Conservation (phyloP, 2,113 vertebrate genomes). For the Sander vitreus region DNA sequence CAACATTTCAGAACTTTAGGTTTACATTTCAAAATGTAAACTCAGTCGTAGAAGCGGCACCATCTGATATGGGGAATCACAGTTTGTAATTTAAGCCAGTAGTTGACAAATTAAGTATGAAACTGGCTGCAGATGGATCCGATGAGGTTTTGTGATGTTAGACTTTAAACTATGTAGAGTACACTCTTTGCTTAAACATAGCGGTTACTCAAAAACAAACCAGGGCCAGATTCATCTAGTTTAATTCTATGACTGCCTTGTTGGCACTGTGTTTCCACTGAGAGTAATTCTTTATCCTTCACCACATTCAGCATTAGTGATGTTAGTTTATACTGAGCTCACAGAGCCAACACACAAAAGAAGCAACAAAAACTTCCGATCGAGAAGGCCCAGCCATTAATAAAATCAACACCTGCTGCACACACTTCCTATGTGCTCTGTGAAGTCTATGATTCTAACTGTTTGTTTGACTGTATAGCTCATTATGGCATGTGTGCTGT, state of each 20-base stretch:
- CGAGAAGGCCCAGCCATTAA: constrained; percentile 26
- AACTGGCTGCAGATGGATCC: constrained; percentile 23
- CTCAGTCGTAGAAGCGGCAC: constrained; percentile 6
- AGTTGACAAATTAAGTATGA: constrained; percentile 50
- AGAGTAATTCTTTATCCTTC: constrained; percentile 35
- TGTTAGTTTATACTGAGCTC: constrained; percentile 40
- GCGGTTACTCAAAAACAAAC: not conserved
- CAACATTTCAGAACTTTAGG: constrained; percentile 32
- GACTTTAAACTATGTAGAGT: not conserved
- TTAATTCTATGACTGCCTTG: not conserved
- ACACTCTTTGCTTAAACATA: not conserved
- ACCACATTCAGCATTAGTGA: constrained; percentile 48
- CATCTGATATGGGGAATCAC: constrained; percentile 33
- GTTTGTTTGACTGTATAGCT: constrained; percentile 63
- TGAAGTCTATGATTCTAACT: constrained; percentile 51
- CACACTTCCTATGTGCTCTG: constrained; percentile 45
- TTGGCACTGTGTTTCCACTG: constrained; percentile 4
- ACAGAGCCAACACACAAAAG: constrained; percentile 29
- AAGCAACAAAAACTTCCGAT: constrained; percentile 37
- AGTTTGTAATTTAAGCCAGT: constrained; percentile 32
- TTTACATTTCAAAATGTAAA: constrained; percentile 64
- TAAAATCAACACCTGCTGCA: constrained; percentile 60
- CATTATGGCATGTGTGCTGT: constrained; percentile 49
- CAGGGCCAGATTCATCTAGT: not conserved
- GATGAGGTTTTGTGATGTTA: constrained; percentile 26